These are phyloP conservation scores for Dicrostonyx torquatus DNA, from an alignment of 2,797 vertebrate genomes.

Conservation along the genomic window DNA sequence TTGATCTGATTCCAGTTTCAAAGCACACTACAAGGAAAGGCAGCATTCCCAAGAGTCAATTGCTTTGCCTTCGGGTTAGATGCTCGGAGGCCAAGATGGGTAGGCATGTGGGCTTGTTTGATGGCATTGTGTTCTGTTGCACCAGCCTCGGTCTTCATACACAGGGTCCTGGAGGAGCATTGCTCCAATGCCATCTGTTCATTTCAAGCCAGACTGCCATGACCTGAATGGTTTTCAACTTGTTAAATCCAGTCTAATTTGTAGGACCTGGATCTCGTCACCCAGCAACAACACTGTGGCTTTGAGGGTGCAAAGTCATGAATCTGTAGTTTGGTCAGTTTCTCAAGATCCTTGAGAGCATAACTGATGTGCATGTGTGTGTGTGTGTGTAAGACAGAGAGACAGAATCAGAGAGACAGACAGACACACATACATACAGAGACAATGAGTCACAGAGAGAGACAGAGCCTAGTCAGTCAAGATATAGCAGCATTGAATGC, in stretches of 20 bases:
- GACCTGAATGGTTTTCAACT: background rate
- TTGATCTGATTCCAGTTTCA: slow-evolving; percentile 38
- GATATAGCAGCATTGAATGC: background rate
- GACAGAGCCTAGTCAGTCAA: background rate
- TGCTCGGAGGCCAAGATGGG: background rate
- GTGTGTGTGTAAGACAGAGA: background rate
- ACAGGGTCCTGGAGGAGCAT: background rate
- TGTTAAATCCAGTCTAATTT: background rate
- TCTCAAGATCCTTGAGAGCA: background rate
- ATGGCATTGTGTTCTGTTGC: background rate
- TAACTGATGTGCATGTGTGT: background rate
- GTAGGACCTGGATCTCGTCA: background rate
- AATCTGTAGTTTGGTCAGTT: background rate
- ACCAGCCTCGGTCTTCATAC: background rate
- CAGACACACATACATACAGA: background rate
- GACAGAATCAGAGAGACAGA: background rate
- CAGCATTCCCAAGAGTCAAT: background rate
- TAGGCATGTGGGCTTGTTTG: background rate
- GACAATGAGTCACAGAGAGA: background rate
- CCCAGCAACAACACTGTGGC: background rate
- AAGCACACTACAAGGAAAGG: background rate
- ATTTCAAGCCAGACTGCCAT: background rate
- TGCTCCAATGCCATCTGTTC: background rate
- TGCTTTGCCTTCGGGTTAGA: background rate
- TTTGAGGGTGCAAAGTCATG: background rate